A percentile compares a stretch with the other conserved stretches of the same genome.
Conservation (phyloP, 2,113 vertebrate genomes). For the Gymnogyps californianus region DNA sequence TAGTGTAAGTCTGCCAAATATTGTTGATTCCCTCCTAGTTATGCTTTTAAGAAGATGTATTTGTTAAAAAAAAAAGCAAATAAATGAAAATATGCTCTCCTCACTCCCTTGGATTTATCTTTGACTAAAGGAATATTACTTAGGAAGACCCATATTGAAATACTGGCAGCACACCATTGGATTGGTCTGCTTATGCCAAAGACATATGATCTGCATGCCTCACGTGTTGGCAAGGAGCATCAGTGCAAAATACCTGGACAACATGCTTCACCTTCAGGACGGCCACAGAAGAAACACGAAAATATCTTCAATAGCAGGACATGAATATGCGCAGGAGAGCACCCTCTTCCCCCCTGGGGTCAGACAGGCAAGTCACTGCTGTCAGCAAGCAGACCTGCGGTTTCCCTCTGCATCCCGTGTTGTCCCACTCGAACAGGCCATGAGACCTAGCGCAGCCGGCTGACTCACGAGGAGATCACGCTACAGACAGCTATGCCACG, state of each 20-base stretch:
- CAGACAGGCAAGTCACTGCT: background rate
- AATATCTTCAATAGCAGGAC: background rate
- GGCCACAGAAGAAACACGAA: background rate
- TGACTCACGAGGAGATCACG: fast-evolving
- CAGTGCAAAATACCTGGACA: background rate
- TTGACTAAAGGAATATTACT: background rate
- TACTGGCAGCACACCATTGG: background rate
- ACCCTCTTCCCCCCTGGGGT: background rate
- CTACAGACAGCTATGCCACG: background rate
- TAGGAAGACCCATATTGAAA: background rate
- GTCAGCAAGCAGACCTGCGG: background rate
- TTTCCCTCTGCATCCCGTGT: fast-evolving
- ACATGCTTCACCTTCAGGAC: background rate
- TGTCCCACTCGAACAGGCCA: fast-evolving
- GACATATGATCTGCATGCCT: background rate
- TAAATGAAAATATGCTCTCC: background rate
- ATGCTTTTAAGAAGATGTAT: background rate
- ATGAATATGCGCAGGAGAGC: fast-evolving
- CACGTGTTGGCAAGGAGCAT: background rate
- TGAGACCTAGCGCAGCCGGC: background rate
- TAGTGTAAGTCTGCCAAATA: background rate
- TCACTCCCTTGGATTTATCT: background rate
- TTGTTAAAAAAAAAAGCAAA: background rate
- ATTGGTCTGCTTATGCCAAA: background rate
- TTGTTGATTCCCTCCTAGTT: background rate